Percentiles rank a stretch among this genome's conserved stretches.
phyloP scores from a whole-genome alignment of 2,797 vertebrate species.

The Chiloscyllium punctatum region DNA sequence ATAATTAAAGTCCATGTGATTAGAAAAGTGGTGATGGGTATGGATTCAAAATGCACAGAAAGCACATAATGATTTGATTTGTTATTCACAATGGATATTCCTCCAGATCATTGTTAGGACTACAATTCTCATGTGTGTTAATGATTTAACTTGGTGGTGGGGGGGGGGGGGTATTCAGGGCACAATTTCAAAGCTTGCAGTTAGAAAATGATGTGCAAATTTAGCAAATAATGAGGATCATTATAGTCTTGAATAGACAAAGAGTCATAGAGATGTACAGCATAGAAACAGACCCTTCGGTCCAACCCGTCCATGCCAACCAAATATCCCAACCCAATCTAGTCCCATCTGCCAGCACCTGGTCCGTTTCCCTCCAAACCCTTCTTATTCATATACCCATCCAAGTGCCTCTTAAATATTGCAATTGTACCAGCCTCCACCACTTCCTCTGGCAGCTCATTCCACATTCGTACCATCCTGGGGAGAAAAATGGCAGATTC shows the following conservation, averaged over 20 bases:
- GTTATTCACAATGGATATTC: not conserved
- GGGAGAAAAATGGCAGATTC: not conserved
- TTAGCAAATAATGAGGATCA: not conserved
- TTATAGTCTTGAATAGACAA: not conserved
- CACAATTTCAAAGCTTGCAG: not conserved
- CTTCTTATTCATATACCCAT: no score
- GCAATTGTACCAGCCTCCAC: no score
- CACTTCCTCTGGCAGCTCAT: no score
- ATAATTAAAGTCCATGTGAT: not conserved
- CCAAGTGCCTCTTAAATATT: no score
- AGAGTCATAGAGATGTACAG: not conserved
- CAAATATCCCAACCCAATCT: no score
- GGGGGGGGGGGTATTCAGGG: not conserved
- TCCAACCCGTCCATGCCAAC: no score
- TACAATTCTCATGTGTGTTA: not conserved
- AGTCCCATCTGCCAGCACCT: no score
- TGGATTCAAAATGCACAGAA: not conserved
- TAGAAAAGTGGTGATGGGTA: not conserved
- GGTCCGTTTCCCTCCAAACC: no score
- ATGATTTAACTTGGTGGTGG: not conserved
- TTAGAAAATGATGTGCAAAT: not conserved
- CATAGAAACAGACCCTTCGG: no score
- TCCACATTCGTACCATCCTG: no score
- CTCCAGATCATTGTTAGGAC: not conserved
- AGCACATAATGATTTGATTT: not conserved